These are phyloP conservation scores for Leptinotarsa tumamoca DNA, from an alignment of 2,888 invertebrate genomes.

Conservation along the genomic window DNA sequence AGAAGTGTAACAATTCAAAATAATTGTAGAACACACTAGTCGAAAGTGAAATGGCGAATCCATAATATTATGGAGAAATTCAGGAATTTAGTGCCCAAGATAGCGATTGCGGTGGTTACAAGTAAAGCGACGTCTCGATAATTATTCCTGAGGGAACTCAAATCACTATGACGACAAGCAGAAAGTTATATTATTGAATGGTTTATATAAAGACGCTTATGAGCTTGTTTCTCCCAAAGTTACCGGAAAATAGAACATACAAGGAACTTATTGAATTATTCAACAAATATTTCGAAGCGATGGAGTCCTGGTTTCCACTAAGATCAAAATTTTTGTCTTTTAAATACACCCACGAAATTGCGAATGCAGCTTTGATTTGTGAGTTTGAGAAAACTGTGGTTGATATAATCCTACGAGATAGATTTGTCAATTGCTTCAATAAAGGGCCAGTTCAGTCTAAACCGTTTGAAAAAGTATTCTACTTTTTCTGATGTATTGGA, in stretches of 20 bases:
- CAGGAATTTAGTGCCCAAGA: slow-evolving; percentile 35
- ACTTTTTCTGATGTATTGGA: not conserved
- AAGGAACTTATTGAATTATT: slow-evolving; percentile 30
- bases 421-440: too few species aligned
- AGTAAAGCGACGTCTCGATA: slow-evolving; percentile 27
- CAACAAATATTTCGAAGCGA: slow-evolving; percentile 29
- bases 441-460: not conserved
- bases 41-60: not conserved
- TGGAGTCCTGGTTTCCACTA: slow-evolving; percentile 30
- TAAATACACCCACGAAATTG: slow-evolving; percentile 25
- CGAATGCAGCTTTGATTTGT: slow-evolving; percentile 34
- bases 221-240: slow-evolving; percentile 38
- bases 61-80: slow-evolving; percentile 31
- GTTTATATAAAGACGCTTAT: slow-evolving; percentile 34
- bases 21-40: not conserved
- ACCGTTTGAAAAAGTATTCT: slow-evolving; percentile 16
- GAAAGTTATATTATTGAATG: slow-evolving; percentile 36
- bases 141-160: slow-evolving; percentile 37
- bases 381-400: slow-evolving; percentile 28
- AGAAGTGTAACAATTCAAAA: not conserved
- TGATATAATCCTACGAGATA: too few species aligned
- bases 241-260: slow-evolving; percentile 31
- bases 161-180: slow-evolving; percentile 29
- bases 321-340: slow-evolving; percentile 32
- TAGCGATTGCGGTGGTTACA: slow-evolving; percentile 39